phyloP scores from a whole-genome alignment of 2,113 vertebrate genomes.

The Crotalus horridus region DNA sequence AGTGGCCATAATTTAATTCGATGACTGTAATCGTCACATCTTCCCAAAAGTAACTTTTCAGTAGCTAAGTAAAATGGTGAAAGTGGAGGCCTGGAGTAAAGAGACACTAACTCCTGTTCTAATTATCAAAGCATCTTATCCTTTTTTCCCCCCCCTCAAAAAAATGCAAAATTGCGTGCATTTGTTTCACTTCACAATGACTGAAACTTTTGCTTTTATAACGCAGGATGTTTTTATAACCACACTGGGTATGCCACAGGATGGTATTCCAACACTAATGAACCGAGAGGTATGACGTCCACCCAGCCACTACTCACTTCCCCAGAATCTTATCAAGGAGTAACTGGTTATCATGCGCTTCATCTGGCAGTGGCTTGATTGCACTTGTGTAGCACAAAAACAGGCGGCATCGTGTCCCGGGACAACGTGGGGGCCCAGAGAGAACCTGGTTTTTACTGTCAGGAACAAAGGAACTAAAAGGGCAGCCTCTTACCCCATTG shows the following conservation, averaged over 20 bases:
- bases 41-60: not conserved
- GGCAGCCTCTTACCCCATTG: constrained; percentile 77
- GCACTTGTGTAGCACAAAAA: not conserved
- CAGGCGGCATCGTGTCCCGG: not conserved
- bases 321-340: not conserved
- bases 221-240: not conserved
- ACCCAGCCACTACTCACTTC: no score
- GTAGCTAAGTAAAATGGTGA: not conserved
- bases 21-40: not conserved
- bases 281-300: not conserved
- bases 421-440: not conserved
- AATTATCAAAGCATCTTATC: not conserved
- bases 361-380: not conserved
- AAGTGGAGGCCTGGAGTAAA: not conserved
- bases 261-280: not conserved
- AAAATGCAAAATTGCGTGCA: not conserved
- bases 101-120: not conserved
- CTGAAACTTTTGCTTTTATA: not conserved
- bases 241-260: not conserved
- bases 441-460: not conserved
- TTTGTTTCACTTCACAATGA: no score
- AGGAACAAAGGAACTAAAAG: not conserved
- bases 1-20: not conserved
- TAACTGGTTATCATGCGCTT: not conserved
- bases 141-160: fast-evolving